Evolutionary conservation across 2,797 vertebrate species (phyloP), one percentile per base, ranked within the genome.

Genomic region (Eptatretus atami): DNA sequence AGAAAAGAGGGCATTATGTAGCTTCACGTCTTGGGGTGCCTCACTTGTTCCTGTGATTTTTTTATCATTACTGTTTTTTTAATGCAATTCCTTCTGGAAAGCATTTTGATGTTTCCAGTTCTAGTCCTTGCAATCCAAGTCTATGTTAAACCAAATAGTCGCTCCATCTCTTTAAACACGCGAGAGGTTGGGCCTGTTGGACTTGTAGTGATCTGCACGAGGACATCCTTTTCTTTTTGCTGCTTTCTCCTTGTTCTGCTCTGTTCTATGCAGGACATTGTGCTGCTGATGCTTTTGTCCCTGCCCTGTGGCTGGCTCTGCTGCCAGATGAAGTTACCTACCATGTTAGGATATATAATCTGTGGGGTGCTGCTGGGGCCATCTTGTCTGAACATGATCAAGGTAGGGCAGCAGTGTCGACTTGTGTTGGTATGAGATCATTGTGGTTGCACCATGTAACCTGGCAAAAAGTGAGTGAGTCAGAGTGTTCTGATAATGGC

Each of bases 331-430:
- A 81, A 84, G 53, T 74, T 98, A 67, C 92, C 92, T 52, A 81
- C 84, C 2, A 98, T 98, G 92, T 94, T 98, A 72, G 92, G 90
- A 1, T 93, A 96, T 44, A 80, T 98, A 66, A 75, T 94, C 63
- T 93, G 84, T 67, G 92, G 92, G 12, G 81, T 98, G n/a, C 78
- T 98, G n/a, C 73, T 98, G 2, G 90, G 92, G 25, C 92, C 92
- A 9, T 96, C 90, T 1, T 86, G 92, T 64, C 71, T 95, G 63
- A 96, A 98, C 70, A 85, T 79, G 65, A 92, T 98, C 69, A 93
- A 92, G 81, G 90, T 92, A 72, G 73, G 31, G 31, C 31, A 44
- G 31, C 31, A 44, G 31, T 44, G 31, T 8, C 4, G 31, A 44
- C 31, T 44, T 44, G 31, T 44, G 4, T 44, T 44, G 31, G 31